Evolutionary conservation across 2,113 vertebrate genomes (phyloP).

Genomic region (Cyphomyrus plagiostoma): DNA sequence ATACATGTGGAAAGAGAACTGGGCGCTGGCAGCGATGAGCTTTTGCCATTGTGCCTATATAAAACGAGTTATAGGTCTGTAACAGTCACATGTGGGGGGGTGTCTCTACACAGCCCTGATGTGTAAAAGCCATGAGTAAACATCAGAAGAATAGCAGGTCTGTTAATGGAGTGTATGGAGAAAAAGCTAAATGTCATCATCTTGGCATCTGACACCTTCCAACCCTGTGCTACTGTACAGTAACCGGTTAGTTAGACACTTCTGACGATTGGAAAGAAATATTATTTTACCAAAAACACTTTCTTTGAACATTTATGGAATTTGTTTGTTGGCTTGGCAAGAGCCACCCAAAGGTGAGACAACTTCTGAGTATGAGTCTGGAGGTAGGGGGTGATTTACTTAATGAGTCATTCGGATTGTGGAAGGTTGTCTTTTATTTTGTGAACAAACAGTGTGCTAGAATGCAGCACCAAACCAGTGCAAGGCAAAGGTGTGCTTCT

Average conservation of each 20-base stretch:
- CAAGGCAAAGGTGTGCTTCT: not conserved
- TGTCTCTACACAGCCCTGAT: not conserved
- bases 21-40: not conserved
- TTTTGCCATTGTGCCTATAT: not conserved
- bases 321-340: not conserved
- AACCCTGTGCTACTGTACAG: not conserved
- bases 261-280: not conserved
- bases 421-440: not conserved
- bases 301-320: slow-evolving; percentile 1
- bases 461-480: not conserved
- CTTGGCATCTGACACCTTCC: not conserved
- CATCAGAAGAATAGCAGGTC: not conserved
- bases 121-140: not conserved
- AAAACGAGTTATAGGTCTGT: not conserved
- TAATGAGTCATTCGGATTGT: not conserved
- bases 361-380: not conserved
- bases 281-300: not conserved
- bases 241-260: not conserved
- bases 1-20: not conserved
- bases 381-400: not conserved
- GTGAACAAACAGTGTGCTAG: not conserved
- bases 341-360: not conserved
- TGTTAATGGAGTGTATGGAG: not conserved
- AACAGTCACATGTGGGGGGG: not conserved
- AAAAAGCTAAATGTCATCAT: not conserved